phyloP scores from a whole-genome alignment of 2,113 vertebrate genomes.

The Aleadryas rufinucha region DNA sequence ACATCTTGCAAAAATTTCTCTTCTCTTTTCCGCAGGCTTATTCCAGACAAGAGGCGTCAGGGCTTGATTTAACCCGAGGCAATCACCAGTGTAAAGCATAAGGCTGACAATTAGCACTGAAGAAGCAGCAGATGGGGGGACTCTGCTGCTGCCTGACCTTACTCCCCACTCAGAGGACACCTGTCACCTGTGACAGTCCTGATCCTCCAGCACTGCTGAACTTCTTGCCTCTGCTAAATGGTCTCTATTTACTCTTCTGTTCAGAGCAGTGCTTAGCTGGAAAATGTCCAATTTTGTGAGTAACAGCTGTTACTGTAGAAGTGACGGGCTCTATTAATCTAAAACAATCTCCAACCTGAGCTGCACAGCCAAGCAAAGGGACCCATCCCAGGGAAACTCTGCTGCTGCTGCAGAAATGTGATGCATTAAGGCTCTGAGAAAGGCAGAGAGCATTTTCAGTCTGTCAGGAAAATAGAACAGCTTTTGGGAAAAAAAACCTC shows the following conservation, averaged over 20 bases:
- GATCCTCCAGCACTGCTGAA: neutral
- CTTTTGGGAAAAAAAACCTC: neutral
- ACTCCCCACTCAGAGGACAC: neutral
- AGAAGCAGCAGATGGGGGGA: neutral
- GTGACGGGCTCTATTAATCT: constrained; percentile 38
- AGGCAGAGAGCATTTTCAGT: neutral
- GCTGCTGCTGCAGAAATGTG: neutral
- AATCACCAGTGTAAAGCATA: neutral
- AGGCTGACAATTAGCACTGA: neutral
- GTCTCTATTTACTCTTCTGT: neutral
- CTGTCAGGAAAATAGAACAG: neutral
- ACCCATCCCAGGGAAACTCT: neutral
- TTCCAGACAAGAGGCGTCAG: neutral
- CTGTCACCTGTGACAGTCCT: constrained; percentile 5
- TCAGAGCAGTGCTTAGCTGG: constrained; percentile 17
- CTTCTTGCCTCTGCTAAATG: constrained; percentile 13
- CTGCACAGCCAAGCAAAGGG: neutral
- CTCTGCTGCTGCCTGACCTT: constrained; percentile 15
- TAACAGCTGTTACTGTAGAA: constrained; percentile 53
- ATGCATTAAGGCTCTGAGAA: neutral
- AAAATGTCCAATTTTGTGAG: constrained; percentile 27
- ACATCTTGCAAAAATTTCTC: neutral
- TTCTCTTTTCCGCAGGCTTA: neutral
- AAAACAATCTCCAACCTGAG: neutral
- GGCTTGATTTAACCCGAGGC: neutral